These are phyloP conservation scores for Lanistes nyassanus DNA, from an alignment of 1,140 invertebrate genomes.

Conservation along the genomic window DNA sequence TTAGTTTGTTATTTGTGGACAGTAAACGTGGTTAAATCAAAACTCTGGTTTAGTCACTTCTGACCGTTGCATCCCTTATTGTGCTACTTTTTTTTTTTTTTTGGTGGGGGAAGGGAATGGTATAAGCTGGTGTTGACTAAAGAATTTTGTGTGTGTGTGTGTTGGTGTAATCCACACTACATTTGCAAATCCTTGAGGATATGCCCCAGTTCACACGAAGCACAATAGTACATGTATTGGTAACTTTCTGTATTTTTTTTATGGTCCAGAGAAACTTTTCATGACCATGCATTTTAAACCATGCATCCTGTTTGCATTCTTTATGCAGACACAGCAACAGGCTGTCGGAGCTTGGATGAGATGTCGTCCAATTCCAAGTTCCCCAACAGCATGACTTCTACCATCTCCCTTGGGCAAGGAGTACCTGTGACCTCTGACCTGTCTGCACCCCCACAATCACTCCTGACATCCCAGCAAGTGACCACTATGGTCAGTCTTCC, in stretches of 20 bases:
- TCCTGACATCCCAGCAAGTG: constrained; percentile 16
- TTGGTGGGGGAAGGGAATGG: background rate
- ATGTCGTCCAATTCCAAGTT: constrained; percentile 12
- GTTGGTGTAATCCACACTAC: background rate
- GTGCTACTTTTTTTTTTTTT: background rate
- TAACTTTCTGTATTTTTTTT: no score
- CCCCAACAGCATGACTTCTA: constrained; percentile 7
- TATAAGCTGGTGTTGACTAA: background rate
- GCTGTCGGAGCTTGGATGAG: background rate
- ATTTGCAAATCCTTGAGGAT: no score
- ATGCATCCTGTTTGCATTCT: background rate
- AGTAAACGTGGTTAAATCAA: no score
- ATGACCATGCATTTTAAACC: no score
- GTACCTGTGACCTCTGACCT: constrained; percentile 2
- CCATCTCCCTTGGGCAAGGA: background rate
- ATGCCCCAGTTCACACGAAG: no score
- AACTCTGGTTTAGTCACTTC: background rate
- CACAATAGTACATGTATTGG: no score
- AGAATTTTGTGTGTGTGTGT: constrained; percentile 1
- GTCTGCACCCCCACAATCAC: background rate
- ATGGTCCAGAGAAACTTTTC: no score
- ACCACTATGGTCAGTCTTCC: constrained; percentile 28
- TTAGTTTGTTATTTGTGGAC: no score
- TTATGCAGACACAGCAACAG: constrained; percentile 11
- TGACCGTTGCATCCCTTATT: background rate